These are phyloP conservation scores for Hippocampus barbouri DNA, from an alignment of 2,113 vertebrate genomes.

Conservation along the genomic window DNA sequence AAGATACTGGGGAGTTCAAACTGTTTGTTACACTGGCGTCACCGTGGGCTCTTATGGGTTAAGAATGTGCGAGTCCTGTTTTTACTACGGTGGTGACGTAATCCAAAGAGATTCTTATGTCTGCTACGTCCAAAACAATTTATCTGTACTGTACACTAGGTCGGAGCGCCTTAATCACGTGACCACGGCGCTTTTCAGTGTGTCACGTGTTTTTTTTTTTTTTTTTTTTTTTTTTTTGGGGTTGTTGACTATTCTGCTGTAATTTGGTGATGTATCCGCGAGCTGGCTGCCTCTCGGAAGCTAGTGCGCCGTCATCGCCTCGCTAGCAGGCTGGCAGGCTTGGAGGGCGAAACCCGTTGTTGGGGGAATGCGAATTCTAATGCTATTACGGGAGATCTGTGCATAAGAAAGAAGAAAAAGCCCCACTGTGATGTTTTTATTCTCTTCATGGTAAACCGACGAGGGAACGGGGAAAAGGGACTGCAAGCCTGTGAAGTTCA, in stretches of 20 bases:
- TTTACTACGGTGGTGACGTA: no score
- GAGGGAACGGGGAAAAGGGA: constrained; percentile 32
- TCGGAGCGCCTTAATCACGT: constrained; percentile 47
- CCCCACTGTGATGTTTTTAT: constrained; percentile 19
- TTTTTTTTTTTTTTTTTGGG: no score
- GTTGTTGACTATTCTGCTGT: constrained; percentile 63
- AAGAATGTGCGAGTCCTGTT: no score
- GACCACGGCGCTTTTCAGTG: constrained; percentile 11
- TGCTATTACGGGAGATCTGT: neutral
- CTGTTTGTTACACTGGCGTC: no score
- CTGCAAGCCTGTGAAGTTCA: constrained; percentile 39
- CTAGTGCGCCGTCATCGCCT: constrained; percentile 68
- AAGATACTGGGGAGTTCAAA: no score
- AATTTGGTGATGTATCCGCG: constrained; percentile 33
- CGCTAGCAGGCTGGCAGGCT: constrained; percentile 22
- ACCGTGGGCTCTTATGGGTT: no score
- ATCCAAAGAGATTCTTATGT: no score
- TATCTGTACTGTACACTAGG: neutral
- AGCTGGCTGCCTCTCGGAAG: constrained; percentile 11
- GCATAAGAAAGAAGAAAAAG: constrained; percentile 12
- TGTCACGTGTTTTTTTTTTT: constrained; percentile 59
- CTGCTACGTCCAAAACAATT: neutral
- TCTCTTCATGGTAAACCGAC: constrained; percentile 9
- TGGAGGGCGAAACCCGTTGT: neutral
- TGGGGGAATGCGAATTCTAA: neutral